Base-by-base conservation (phyloP, 2,888 invertebrate genomes). In the Sericinus montela region DNA sequence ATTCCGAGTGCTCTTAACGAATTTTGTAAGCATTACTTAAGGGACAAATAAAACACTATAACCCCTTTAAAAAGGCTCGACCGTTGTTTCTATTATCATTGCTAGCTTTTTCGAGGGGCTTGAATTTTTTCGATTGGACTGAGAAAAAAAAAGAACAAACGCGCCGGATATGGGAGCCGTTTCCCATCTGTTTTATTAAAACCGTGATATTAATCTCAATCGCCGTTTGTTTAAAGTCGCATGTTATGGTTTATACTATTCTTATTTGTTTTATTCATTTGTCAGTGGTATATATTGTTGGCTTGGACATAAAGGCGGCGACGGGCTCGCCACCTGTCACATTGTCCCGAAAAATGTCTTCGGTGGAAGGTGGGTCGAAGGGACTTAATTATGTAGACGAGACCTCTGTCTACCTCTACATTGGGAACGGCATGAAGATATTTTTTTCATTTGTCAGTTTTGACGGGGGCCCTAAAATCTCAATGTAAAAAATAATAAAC, bases 121-220 rank as follows among this genome's bases (percentile, higher is more conserved):
- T 58, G 56, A 56, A 65, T 78, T 79, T 80, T 78, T 75, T n/a
- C n/a, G n/a, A n/a, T n/a, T 40, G 36, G 36, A n/a, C 29, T 64
- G 60, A 63, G 67, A 64, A 67, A 80, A 82, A 84, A 82, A 80
- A 79, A 71, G 72, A 74, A 73, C 73, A 69, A 72, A 56, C 55
- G 56, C 62, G 60, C 78, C 82, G 85, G 84, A 86, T 84, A 84
- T 78, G 77, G 79, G 64, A 72, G 74, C 70, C 72, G 75, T 76
- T 76, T 75, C 68, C 78, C 81, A 75, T 77, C 82, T 85, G 85
- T 80, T 85, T 85, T 83, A 85, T 86, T 85, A 85, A 85, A 85
- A 80, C 75, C 72, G 75, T 73, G 83, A 86, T 85, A 84, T 78
- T 72, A 79, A 85, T 86, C 84, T 80, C 72, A 63, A 72, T 69